Percentiles rank a stretch among this genome's conserved stretches.
Conservation (phyloP, 2,797 vertebrate genomes). For the Benthosema pterotum region DNA sequence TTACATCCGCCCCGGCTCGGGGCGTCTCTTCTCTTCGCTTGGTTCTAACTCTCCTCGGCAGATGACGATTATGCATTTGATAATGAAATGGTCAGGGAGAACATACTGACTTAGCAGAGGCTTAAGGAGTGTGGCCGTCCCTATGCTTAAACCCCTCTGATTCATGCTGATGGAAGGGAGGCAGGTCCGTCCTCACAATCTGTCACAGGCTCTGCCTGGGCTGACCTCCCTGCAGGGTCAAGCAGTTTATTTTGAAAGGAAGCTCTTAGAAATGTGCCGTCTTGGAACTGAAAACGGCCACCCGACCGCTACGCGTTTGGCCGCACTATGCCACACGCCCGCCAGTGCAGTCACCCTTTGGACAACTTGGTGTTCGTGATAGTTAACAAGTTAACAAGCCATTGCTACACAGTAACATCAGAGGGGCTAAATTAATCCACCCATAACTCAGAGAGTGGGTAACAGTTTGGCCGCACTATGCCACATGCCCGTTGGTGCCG, state of each 20-base stretch:
- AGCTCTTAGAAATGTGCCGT: conserved; percentile 32
- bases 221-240: conserved; percentile 73
- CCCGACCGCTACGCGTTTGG: too few relatives aligned
- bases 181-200: conserved; percentile 70
- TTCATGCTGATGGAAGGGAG: conserved; percentile 76
- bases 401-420: too few relatives aligned
- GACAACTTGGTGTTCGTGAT: too few relatives aligned
- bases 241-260: conserved; percentile 56
- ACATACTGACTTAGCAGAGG: conserved; percentile 79
- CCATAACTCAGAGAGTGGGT: too few relatives aligned
- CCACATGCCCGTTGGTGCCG: too few relatives aligned
- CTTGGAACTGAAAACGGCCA: background rate
- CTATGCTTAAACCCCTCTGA: conserved; percentile 74
- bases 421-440: too few relatives aligned
- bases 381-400: too few relatives aligned
- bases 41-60: conserved; percentile 65
- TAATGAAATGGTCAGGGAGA: conserved; percentile 80
- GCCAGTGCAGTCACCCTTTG: too few relatives aligned
- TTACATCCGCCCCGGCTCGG: too few relatives aligned
- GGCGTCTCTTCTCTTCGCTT: conserved; percentile 54
- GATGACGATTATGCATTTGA: conserved; percentile 76
- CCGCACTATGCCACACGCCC: too few relatives aligned
- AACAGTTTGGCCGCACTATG: too few relatives aligned
- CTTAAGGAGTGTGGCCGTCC: conserved; percentile 75
- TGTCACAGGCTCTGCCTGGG: conserved; percentile 61